A percentile compares a stretch with the other conserved stretches of the same genome.
phyloP scores from a whole-genome alignment of 2,888 invertebrate genomes.

The Erebia aethiops region DNA sequence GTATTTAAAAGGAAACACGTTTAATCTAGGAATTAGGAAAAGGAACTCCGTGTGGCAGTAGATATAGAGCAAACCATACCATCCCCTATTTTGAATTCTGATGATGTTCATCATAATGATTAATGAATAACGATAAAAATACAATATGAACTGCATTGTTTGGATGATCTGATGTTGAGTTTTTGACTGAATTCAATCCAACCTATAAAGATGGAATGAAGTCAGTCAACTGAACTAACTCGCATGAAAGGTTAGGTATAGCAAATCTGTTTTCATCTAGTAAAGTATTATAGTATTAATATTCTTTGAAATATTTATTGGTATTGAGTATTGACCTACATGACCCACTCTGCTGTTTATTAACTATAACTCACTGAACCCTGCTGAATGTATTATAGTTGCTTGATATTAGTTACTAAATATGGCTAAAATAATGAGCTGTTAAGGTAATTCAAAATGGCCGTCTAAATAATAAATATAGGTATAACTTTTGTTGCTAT shows the following conservation, averaged over 20 bases:
- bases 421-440: constrained; percentile 44
- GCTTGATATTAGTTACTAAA: constrained; percentile 38
- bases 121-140: too few relatives aligned
- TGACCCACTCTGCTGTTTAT: background rate
- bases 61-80: too few relatives aligned
- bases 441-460: constrained; percentile 34
- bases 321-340: background rate
- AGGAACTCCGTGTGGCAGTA: too few relatives aligned
- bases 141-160: too few relatives aligned
- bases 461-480: constrained; percentile 10
- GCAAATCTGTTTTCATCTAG: background rate
- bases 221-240: too few relatives aligned
- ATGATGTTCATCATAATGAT: too few relatives aligned
- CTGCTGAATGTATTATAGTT: background rate
- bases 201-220: too few relatives aligned
- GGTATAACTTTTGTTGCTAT: background rate
- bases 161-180: too few relatives aligned
- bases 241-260: background rate
- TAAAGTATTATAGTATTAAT: background rate
- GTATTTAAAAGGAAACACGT: too few relatives aligned
- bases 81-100: too few relatives aligned
- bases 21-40: too few relatives aligned
- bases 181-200: too few relatives aligned
- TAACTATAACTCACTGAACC: background rate
- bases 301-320: constrained; percentile 3